Conservation (phyloP, 2,888 invertebrate genomes). For the Drosophila anomalipes region DNA sequence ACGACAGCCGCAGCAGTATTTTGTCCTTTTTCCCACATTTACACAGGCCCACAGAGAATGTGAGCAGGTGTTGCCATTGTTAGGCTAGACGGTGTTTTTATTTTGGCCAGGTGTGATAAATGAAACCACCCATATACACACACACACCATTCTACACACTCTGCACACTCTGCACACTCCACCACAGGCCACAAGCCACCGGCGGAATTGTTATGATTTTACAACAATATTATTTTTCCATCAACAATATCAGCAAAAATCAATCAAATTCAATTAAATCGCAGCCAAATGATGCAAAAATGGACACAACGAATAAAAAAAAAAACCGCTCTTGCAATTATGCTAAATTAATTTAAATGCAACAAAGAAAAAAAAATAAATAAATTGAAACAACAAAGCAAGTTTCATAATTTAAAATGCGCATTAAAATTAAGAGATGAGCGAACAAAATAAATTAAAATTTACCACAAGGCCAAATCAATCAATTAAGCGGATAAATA, state of each 20-base stretch:
- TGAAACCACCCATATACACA: neutral
- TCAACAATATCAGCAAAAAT: constrained; percentile 79
- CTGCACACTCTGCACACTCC: neutral
- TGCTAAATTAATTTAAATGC: constrained; percentile 65
- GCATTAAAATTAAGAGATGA: constrained; percentile 41
- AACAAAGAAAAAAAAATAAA: constrained; percentile 19
- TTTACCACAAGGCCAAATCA: constrained; percentile 41
- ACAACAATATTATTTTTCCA: constrained; percentile 79
- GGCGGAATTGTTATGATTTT: constrained; percentile 69
- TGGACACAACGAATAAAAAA: constrained; percentile 19
- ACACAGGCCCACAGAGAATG: constrained; percentile 15
- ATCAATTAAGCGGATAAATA: constrained; percentile 42
- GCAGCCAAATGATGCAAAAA: constrained; percentile 57
- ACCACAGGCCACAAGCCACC: neutral
- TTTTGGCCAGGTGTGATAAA: constrained; percentile 31
- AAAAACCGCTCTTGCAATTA: constrained; percentile 54
- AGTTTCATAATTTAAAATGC: constrained; percentile 53
- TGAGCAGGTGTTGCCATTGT: constrained; percentile 55
- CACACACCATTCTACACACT: neutral
- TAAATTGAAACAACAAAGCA: constrained; percentile 17
- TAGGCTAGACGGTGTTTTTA: constrained; percentile 7
- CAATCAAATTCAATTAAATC: constrained; percentile 81
- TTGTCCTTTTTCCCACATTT: constrained; percentile 25
- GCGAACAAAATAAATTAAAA: constrained; percentile 35
- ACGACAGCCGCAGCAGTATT: constrained; percentile 14